Percentiles rank a stretch among this genome's conserved stretches.
Conservation (phyloP, 30 jellyfish, hydroid and myxozoan species). For the Mastigias papua region DNA sequence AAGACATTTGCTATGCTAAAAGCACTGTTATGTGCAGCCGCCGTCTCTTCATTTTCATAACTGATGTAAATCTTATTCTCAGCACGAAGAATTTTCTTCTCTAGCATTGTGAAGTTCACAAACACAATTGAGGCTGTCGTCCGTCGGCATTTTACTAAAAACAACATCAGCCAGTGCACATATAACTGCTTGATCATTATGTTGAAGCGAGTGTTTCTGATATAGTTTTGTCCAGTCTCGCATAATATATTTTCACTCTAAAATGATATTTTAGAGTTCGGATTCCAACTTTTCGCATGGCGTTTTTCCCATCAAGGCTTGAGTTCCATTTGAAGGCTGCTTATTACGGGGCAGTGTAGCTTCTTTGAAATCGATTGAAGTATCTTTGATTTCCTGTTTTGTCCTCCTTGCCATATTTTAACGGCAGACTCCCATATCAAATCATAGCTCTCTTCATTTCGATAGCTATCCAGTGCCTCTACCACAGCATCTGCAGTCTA, state of each 20-base stretch:
- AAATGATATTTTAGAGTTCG: conserved; percentile 14
- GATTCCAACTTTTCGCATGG: conserved; percentile 38
- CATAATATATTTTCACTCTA: conserved; percentile 33
- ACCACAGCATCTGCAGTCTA: conserved; percentile 52
- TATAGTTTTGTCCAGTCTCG: conserved; percentile 42
- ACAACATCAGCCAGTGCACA: background rate
- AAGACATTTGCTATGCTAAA: background rate
- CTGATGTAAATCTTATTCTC: background rate
- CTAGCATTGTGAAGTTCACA: background rate
- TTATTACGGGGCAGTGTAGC: conserved; percentile 48
- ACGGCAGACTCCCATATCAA: conserved; percentile 63
- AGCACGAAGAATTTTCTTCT: background rate
- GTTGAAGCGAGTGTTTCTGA: conserved; percentile 3
- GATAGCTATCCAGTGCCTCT: conserved; percentile 54
- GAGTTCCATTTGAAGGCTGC: conserved; percentile 34
- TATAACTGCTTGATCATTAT: conserved; percentile 33
- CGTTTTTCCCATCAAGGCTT: conserved; percentile 63
- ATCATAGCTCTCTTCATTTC: conserved; percentile 44
- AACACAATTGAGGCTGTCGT: background rate
- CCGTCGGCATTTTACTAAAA: background rate
- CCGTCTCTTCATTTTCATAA: background rate
- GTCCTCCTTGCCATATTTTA: conserved; percentile 14
- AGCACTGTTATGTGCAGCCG: background rate
- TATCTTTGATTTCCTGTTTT: conserved; percentile 44
- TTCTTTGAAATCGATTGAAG: conserved; percentile 31